Percentiles rank a stretch among this genome's conserved stretches.
phyloP scores from a whole-genome alignment of 2,113 vertebrate species.

The Oxygymnocypris stewartii region DNA sequence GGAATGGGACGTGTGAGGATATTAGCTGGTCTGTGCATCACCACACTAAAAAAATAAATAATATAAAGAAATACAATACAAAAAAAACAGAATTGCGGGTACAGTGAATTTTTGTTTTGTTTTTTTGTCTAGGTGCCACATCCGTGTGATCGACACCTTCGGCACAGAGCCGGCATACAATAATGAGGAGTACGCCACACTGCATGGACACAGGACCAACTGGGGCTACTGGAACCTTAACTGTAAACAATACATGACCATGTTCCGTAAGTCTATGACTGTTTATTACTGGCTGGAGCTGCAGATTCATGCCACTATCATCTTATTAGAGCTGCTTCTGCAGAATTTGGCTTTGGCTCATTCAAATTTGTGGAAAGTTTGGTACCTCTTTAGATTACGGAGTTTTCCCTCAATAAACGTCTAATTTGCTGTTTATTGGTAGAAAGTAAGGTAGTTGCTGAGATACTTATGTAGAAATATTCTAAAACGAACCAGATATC shows the following conservation, averaged over 20 bases:
- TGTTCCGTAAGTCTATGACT: slow-evolving; percentile 88
- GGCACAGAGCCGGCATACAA: slow-evolving; percentile 96
- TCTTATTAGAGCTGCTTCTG: background rate
- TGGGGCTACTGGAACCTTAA: slow-evolving; percentile 99
- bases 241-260: slow-evolving; percentile 96
- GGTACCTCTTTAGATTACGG: too few species aligned
- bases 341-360: background rate
- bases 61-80: too few species aligned
- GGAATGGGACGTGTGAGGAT: background rate
- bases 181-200: slow-evolving; percentile 92
- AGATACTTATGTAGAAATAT: too few species aligned
- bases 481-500: too few species aligned
- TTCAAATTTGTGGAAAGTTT: too few species aligned
- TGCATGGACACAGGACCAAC: slow-evolving; percentile 93
- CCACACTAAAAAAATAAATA: background rate
- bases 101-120: background rate
- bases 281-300: background rate
- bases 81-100: too few species aligned
- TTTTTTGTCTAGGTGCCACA: slow-evolving; percentile 83
- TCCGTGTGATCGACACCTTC: slow-evolving; percentile 95
- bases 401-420: too few species aligned
- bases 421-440: too few species aligned
- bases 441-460: too few species aligned
- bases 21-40: background rate
- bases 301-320: background rate